Evolutionary conservation across 2,888 invertebrate species (phyloP).

Genomic region (Theretra japonica): DNA sequence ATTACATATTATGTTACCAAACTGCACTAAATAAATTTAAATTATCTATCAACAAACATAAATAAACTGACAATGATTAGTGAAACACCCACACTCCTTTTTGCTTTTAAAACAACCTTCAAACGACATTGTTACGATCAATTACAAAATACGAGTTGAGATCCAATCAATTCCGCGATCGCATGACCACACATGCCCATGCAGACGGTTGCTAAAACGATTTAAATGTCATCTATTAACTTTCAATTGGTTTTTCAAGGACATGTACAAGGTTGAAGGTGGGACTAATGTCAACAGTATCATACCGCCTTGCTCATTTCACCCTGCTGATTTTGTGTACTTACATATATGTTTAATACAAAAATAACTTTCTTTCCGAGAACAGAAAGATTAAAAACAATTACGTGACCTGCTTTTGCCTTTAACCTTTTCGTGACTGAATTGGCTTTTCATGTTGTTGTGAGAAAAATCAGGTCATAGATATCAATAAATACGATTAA

Average conservation of each 20-base stretch:
- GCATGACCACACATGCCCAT: slow-evolving; percentile 19
- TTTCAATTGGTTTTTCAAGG: slow-evolving; percentile 18
- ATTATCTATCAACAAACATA: too few relatives aligned
- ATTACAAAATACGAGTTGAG: slow-evolving; percentile 18
- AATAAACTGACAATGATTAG: too few relatives aligned
- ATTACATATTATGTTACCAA: too few relatives aligned
- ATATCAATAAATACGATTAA: too few relatives aligned
- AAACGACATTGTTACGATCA: slow-evolving; percentile 11
- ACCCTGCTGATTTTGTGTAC: background rate
- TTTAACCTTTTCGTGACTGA: background rate
- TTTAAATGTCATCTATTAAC: slow-evolving; percentile 20
- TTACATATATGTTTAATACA: too few relatives aligned
- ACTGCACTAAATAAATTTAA: too few relatives aligned
- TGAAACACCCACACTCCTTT: background rate
- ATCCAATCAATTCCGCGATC: slow-evolving; percentile 16
- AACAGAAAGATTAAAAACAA: background rate
- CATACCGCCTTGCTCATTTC: background rate
- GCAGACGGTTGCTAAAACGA: background rate
- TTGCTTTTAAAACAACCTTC: background rate
- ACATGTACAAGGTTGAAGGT: background rate
- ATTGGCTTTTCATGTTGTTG: background rate
- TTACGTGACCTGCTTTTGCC: background rate
- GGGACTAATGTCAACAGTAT: background rate
- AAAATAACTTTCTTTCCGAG: background rate
- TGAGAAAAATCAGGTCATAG: too few relatives aligned